phyloP scores from a whole-genome alignment of 2,113 vertebrate genomes.

The Crotalus viridis region DNA sequence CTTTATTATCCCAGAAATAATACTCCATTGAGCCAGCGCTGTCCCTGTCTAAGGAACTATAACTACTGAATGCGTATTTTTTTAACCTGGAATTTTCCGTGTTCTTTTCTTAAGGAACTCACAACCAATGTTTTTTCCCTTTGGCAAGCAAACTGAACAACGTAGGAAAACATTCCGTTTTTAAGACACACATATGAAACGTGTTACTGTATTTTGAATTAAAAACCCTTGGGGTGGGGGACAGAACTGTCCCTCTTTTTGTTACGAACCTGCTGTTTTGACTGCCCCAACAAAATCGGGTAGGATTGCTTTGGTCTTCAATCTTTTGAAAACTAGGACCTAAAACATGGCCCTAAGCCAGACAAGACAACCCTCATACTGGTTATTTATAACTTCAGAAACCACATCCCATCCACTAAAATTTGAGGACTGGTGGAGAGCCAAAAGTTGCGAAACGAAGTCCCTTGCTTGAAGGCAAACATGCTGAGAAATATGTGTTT shows the following conservation, averaged over 20 bases:
- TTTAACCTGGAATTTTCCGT: not conserved
- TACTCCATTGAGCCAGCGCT: too few relatives aligned
- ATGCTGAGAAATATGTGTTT: not conserved
- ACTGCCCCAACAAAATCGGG: not conserved
- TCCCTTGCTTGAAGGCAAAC: not conserved
- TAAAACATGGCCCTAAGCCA: not conserved
- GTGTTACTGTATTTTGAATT: not conserved
- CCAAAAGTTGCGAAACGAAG: not conserved
- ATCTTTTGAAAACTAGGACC: not conserved
- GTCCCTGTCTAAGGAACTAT: not conserved
- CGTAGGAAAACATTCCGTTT: not conserved
- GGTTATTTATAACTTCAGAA: not conserved
- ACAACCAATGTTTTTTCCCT: not conserved
- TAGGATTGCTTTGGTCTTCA: not conserved
- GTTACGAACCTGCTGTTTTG: not conserved
- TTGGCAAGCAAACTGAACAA: not conserved
- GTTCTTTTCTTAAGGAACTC: not conserved
- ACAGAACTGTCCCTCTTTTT: not conserved
- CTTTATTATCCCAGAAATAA: not conserved
- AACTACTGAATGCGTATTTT: not conserved
- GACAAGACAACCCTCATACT: not conserved
- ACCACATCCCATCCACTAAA: not conserved
- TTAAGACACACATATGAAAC: not conserved
- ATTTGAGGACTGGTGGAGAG: not conserved
- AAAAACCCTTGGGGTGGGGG: not conserved